These are phyloP conservation scores for Hylyphantes graminicola DNA, from an alignment of 1,140 invertebrate species.

Conservation along the genomic window DNA sequence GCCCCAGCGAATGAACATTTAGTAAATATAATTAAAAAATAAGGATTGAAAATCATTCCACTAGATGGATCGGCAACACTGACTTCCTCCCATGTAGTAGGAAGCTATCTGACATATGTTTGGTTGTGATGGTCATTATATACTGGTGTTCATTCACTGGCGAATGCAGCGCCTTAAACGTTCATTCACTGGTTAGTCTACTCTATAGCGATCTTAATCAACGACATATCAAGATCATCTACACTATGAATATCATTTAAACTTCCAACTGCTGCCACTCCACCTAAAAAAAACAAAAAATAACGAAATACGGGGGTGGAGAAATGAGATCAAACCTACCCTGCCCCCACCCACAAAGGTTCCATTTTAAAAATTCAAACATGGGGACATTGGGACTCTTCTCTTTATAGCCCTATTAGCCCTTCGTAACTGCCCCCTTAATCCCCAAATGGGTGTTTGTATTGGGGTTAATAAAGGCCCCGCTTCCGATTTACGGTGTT, in stretches of 20 bases:
- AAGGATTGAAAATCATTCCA: no score
- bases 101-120: no score
- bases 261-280: neutral
- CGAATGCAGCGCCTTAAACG: no score
- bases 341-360: neutral
- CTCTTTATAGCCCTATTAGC: conserved; percentile 35
- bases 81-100: no score
- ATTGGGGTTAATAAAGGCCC: conserved; percentile 26
- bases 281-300: neutral
- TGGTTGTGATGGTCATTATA: no score
- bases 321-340: conserved; percentile 5
- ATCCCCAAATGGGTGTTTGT: conserved; percentile 40
- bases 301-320: neutral
- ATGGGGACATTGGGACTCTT: conserved; percentile 4
- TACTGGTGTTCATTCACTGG: no score
- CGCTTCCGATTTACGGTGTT: conserved; percentile 23
- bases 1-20: no score
- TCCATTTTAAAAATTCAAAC: conserved; percentile 41
- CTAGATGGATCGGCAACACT: no score
- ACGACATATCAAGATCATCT: neutral
- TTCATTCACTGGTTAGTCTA: no score
- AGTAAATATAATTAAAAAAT: no score
- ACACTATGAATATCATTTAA: neutral
- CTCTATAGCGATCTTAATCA: no score
- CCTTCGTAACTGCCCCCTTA: conserved; percentile 35